A percentile compares a stretch with the other conserved stretches of the same genome.
Conservation (phyloP, 2,797 vertebrate species). For the Acanthurus leucopareius region DNA sequence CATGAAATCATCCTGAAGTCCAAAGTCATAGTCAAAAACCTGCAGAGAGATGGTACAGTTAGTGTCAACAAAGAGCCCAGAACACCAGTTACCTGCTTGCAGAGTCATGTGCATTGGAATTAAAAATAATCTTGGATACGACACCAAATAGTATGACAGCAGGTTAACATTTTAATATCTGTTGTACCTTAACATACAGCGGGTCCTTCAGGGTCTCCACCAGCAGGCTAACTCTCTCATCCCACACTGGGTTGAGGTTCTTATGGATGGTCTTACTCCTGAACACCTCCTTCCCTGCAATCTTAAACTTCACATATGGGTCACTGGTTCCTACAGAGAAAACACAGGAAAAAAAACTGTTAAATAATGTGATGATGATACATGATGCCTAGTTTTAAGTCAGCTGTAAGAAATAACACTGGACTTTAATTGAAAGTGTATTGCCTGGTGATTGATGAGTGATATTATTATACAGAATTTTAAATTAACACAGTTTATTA, state of each 20-base stretch:
- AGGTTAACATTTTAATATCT: not conserved
- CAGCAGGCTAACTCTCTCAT: slow-evolving; percentile 90
- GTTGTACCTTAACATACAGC: slow-evolving; percentile 92
- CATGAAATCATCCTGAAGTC: slow-evolving; percentile 98
- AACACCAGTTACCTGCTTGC: not conserved
- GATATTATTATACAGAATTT: not conserved
- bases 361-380: not conserved
- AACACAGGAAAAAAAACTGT: slow-evolving; percentile 17
- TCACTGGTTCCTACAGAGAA: slow-evolving; percentile 91
- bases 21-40: slow-evolving; percentile 98
- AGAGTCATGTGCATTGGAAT: not conserved
- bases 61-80: not conserved
- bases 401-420: not conserved
- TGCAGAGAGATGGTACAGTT: slow-evolving; percentile 49
- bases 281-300: slow-evolving; percentile 95
- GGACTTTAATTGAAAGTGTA: too few relatives aligned
- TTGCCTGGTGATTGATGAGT: not conserved
- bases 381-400: not conserved
- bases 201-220: slow-evolving; percentile 90
- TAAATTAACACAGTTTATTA: not conserved
- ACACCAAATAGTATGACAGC: not conserved
- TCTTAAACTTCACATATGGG: slow-evolving; percentile 97
- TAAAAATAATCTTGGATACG: not conserved
- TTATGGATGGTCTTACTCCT: slow-evolving; percentile 97
- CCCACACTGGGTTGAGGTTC: slow-evolving; percentile 97